phyloP scores from a whole-genome alignment of 2,888 invertebrate species.

The Apotomis capreana region DNA sequence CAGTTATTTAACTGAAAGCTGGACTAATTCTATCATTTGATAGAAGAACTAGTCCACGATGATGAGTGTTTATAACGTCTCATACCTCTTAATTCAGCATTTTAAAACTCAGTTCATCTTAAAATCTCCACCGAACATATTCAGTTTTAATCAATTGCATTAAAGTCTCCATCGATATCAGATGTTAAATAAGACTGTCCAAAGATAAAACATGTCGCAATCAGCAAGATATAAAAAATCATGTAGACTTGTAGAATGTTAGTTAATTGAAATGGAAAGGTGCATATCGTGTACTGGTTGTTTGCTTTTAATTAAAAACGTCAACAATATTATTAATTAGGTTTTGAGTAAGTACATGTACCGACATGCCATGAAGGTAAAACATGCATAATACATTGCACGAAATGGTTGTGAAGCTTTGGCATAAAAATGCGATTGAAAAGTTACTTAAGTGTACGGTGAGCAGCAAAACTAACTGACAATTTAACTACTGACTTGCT shows the following conservation, averaged over 20 bases:
- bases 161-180: background rate
- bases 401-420: background rate
- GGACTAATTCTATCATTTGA: too few species aligned
- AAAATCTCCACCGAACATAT: background rate
- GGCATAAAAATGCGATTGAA: background rate
- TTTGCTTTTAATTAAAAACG: constrained; percentile 12
- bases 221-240: constrained; percentile 14
- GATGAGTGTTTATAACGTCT: too few species aligned
- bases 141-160: background rate
- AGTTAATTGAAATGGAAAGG: constrained; percentile 17
- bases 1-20: too few species aligned
- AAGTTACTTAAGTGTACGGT: background rate
- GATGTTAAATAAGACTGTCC: background rate
- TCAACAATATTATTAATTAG: constrained; percentile 8
- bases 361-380: background rate
- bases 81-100: background rate
- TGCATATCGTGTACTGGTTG: constrained; percentile 11
- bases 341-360: constrained; percentile 1
- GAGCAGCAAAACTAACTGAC: too few species aligned
- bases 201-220: background rate
- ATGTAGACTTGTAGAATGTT: constrained; percentile 21
- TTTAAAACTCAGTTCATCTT: background rate
- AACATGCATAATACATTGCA: constrained; percentile 11
- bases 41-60: too few species aligned
- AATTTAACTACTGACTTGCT: too few species aligned